A percentile compares a stretch with the other conserved stretches of the same genome.
phyloP scores from a whole-genome alignment of 2,113 vertebrate species.

The Amblyopsis rosae region DNA sequence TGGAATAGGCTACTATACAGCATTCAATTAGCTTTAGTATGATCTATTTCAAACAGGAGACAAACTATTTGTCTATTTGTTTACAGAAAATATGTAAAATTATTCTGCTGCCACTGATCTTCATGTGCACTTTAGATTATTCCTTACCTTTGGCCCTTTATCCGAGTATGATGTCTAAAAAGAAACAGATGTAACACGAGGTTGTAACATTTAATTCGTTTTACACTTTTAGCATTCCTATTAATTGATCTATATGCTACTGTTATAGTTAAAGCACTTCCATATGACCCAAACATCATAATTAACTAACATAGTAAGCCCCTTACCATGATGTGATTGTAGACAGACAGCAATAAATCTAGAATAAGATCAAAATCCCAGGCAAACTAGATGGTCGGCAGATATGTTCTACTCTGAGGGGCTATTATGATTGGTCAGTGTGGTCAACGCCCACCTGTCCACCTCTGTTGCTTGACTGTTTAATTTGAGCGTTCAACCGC shows the following conservation, averaged over 20 bases:
- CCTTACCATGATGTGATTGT: conserved; percentile 74
- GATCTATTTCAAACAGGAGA: no score
- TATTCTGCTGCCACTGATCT: background rate
- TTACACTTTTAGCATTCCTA: conserved; percentile 5
- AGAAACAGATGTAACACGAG: conserved; percentile 15
- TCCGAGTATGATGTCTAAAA: conserved; percentile 82
- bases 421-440: conserved; percentile 70
- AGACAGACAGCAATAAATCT: conserved; percentile 32
- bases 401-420: conserved; percentile 66
- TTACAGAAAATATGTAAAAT: background rate
- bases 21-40: no score
- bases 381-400: conserved; percentile 1
- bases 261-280: background rate
- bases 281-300: background rate
- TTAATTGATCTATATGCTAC: background rate
- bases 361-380: conserved; percentile 48
- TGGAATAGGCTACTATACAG: no score
- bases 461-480: conserved; percentile 35
- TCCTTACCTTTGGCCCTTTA: conserved; percentile 83
- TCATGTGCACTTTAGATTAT: background rate
- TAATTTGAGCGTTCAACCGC: conserved; percentile 1
- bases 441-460: conserved; percentile 70
- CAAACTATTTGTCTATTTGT: no score
- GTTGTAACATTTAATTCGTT: conserved; percentile 1
- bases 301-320: background rate